These are phyloP conservation scores for Antheraea pernyi DNA, from an alignment of 1,140 invertebrate species.

Conservation along the genomic window DNA sequence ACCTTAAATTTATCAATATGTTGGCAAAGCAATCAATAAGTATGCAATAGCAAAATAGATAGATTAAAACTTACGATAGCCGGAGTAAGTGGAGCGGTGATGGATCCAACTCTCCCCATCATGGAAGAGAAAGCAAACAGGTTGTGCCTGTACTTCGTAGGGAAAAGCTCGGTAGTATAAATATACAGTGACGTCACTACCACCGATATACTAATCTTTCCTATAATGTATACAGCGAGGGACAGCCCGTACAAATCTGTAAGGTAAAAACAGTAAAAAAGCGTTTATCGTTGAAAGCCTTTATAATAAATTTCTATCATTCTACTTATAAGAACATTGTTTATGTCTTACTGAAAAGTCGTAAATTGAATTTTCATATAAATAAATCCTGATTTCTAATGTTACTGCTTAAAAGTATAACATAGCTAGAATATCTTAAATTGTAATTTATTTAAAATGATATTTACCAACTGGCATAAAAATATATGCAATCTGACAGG, in stretches of 20 bases:
- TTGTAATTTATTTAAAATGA: background rate
- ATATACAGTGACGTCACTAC: slow-evolving; percentile 82
- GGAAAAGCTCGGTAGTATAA: slow-evolving; percentile 85
- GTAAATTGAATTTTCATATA: no score
- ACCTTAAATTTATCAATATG: background rate
- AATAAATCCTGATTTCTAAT: no score
- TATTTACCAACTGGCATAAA: slow-evolving; percentile 80
- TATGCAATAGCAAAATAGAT: background rate
- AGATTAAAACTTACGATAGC: slow-evolving; percentile 40
- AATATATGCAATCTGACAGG: slow-evolving; percentile 83
- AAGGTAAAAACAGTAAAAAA: background rate
- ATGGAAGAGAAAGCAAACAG: slow-evolving; percentile 74
- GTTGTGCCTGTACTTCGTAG: slow-evolving; percentile 82
- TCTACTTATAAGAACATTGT: no score
- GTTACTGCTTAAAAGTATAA: no score
- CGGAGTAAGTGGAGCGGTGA: slow-evolving; percentile 48
- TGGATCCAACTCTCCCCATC: slow-evolving; percentile 55
- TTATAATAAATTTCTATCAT: no score
- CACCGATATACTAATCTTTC: slow-evolving; percentile 83
- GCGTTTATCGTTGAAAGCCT: no score
- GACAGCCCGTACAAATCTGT: slow-evolving; percentile 45
- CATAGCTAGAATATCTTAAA: no score
- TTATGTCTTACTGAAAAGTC: no score
- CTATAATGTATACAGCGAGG: slow-evolving; percentile 80
- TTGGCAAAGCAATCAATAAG: background rate